A percentile compares a stretch with the other conserved stretches of the same genome.
Evolutionary conservation across 2,113 vertebrate genomes (phyloP).

Genomic region (Petroica traversi): DNA sequence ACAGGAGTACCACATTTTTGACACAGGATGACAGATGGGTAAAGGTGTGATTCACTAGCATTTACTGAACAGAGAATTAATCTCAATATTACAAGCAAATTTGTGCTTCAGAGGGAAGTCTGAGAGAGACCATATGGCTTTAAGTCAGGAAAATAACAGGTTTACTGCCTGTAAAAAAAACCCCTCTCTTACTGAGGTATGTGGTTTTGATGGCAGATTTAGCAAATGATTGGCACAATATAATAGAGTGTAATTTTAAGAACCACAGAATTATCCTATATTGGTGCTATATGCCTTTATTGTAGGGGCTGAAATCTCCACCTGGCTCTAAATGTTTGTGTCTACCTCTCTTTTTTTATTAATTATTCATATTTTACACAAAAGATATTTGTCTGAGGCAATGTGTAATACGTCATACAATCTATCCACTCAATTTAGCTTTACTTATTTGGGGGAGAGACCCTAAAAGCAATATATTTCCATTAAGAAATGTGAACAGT

Average conservation of each 20-base stretch:
- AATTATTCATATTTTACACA: not conserved
- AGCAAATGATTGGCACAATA: slow-evolving; percentile 2
- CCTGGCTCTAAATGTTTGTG: not conserved
- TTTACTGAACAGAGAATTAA: not conserved
- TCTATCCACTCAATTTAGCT: not conserved
- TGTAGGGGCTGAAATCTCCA: not conserved
- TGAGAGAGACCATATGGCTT: slow-evolving; percentile 33
- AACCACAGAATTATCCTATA: not conserved
- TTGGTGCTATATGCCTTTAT: not conserved
- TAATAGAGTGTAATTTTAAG: not conserved
- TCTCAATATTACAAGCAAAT: slow-evolving; percentile 16
- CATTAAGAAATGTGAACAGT: not conserved
- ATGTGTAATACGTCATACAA: not conserved
- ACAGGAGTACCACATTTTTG: not conserved
- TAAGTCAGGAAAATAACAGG: slow-evolving; percentile 42
- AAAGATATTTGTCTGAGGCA: not conserved
- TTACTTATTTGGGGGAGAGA: not conserved
- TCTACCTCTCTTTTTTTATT: not conserved
- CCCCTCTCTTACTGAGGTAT: not conserved
- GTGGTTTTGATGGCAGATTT: slow-evolving; percentile 37
- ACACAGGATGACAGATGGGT: not conserved
- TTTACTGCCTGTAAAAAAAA: not conserved
- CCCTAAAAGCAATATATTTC: not conserved
- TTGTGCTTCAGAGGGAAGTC: not conserved
- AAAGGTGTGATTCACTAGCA: slow-evolving; percentile 5